Percentiles rank a stretch among this genome's conserved stretches.
Conservation (phyloP, 2,113 vertebrate genomes). For the Columba janthina region DNA sequence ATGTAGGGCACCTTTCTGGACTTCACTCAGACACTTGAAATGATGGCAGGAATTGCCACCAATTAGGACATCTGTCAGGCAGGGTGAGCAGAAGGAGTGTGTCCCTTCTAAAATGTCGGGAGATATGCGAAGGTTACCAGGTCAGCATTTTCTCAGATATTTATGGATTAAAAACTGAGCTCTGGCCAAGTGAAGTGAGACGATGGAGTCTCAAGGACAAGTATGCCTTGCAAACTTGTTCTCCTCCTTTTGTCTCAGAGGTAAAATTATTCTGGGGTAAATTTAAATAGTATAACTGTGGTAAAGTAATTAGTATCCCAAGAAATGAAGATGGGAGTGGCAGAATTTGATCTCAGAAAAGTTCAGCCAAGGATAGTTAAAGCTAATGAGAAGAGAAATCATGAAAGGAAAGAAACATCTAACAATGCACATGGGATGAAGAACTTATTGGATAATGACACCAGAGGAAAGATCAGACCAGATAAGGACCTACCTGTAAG, state of each 20-base stretch:
- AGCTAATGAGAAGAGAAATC: background rate
- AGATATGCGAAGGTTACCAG: constrained; percentile 42
- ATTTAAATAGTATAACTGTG: background rate
- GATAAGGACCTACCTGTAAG: background rate
- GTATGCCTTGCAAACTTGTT: background rate
- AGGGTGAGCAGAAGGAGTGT: background rate
- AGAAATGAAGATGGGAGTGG: background rate
- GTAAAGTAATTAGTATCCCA: background rate
- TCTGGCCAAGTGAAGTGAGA: constrained; percentile 8
- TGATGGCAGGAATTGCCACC: constrained; percentile 3
- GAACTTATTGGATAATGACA: background rate
- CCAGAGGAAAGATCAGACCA: background rate
- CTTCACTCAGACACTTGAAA: background rate
- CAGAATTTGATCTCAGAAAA: background rate
- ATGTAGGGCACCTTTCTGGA: constrained; percentile 4
- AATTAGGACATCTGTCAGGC: constrained; percentile 19
- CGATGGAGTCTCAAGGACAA: constrained; percentile 3
- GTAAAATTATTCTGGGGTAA: background rate
- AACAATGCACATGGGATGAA: background rate
- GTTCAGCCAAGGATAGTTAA: background rate
- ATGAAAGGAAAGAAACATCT: background rate
- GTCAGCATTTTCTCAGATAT: constrained; percentile 47
- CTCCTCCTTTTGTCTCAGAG: background rate
- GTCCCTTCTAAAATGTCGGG: constrained; percentile 26
- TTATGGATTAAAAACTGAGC: constrained; percentile 55